phyloP scores from a whole-genome alignment of 2,888 invertebrate species.

The Agriotes lineatus region DNA sequence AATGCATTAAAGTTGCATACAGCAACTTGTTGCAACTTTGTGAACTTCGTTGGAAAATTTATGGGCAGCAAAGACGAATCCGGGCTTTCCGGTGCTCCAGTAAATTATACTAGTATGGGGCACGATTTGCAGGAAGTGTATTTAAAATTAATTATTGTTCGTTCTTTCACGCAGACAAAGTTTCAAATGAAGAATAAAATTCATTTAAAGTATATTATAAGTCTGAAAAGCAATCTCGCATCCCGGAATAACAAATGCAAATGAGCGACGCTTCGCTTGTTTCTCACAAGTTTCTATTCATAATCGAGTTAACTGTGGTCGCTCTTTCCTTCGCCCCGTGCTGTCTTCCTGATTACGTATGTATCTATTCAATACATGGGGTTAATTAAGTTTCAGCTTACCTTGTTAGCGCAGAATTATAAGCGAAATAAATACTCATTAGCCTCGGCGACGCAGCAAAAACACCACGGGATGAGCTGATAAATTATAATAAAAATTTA shows the following conservation, averaged over 20 bases:
- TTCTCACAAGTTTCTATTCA: constrained; percentile 55
- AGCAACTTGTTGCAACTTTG: constrained; percentile 28
- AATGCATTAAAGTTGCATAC: constrained; percentile 24
- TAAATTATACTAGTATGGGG: constrained; percentile 22
- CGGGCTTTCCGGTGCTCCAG: constrained; percentile 2
- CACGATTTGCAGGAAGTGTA: constrained; percentile 21
- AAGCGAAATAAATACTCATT: constrained; percentile 21
- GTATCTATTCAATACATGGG: constrained; percentile 53
- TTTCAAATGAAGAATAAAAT: constrained; percentile 47
- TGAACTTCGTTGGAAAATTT: constrained; percentile 18
- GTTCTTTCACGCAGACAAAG: constrained; percentile 33
- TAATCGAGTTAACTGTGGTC: constrained; percentile 54
- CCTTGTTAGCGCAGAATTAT: constrained; percentile 34
- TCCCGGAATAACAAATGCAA: constrained; percentile 55
- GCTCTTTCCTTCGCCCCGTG: constrained; percentile 47
- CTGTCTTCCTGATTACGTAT: constrained; percentile 51
- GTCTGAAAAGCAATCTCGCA: constrained; percentile 52
- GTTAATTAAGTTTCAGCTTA: constrained; percentile 52
- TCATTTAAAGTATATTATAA: constrained; percentile 49
- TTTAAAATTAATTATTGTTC: constrained; percentile 40
- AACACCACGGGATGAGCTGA: not conserved
- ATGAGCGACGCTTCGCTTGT: constrained; percentile 54
- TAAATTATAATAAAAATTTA: not conserved
- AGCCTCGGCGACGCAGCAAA: not conserved
- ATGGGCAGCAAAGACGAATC: constrained; percentile 6